A percentile compares a stretch with the other conserved stretches of the same genome.
Conservation (phyloP, 2,888 invertebrate species). For the Gari tellinella region DNA sequence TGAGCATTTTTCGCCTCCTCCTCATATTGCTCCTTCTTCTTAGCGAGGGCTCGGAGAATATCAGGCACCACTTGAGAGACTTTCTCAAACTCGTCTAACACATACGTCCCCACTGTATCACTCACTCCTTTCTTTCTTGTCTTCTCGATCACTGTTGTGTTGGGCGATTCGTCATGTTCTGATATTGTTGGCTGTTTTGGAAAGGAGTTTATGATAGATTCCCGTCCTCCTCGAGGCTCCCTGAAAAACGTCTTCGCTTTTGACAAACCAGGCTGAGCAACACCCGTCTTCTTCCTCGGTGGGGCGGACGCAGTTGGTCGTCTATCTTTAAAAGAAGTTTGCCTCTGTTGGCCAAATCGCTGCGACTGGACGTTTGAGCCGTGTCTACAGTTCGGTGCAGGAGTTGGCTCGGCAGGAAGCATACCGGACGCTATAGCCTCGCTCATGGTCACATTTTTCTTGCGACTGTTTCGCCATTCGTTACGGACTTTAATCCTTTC, state of each 20-base stretch:
- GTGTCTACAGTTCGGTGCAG: background rate
- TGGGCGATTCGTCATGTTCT: constrained; percentile 37
- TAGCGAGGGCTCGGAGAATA: constrained; percentile 65
- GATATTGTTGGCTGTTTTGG: constrained; percentile 38
- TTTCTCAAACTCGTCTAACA: constrained; percentile 68
- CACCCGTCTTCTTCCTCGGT: constrained; percentile 15
- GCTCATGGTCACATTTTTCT: constrained; percentile 57
- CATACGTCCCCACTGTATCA: constrained; percentile 65
- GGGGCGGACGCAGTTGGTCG: constrained; percentile 25
- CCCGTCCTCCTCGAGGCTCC: background rate
- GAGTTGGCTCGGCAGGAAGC: constrained; percentile 6
- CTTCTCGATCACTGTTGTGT: background rate
- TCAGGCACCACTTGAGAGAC: constrained; percentile 71
- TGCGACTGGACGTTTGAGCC: background rate
- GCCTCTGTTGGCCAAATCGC: background rate
- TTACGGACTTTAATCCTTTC: constrained; percentile 67
- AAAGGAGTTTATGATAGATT: constrained; percentile 29
- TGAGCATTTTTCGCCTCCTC: constrained; percentile 20
- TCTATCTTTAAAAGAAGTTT: background rate
- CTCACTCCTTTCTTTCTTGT: constrained; percentile 14
- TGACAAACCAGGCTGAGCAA: background rate
- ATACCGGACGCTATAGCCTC: constrained; percentile 41
- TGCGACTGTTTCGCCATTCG: constrained; percentile 65
- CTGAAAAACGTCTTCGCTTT: constrained; percentile 35
- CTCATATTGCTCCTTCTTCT: constrained; percentile 56